Percentiles rank a stretch among this genome's conserved stretches.
These are phyloP conservation scores for Achroia grisella DNA, from an alignment of 1,140 invertebrate species.

Conservation along the genomic window DNA sequence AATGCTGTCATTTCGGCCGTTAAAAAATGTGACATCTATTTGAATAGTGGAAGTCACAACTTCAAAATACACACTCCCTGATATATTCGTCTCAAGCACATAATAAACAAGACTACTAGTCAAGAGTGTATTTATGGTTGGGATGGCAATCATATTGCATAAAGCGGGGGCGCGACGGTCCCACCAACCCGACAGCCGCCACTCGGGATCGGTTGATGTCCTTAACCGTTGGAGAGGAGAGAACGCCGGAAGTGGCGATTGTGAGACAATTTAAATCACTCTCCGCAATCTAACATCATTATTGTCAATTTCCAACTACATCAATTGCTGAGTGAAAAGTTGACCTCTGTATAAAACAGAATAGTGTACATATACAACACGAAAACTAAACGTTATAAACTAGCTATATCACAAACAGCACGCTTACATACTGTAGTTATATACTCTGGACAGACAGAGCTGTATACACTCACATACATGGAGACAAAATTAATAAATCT, in stretches of 20 bases:
- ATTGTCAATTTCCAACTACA: constrained; percentile 40
- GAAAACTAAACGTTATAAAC: too few species aligned
- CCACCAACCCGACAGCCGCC: constrained; percentile 3
- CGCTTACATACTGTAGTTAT: too few species aligned
- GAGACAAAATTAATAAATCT: too few species aligned
- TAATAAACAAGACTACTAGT: constrained; percentile 20
- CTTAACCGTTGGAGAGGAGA: constrained; percentile 18
- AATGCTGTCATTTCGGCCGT: too few species aligned
- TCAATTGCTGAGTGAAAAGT: constrained; percentile 12
- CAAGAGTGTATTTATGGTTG: constrained; percentile 12
- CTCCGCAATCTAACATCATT: constrained; percentile 41
- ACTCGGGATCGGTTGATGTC: constrained; percentile 15
- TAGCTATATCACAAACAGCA: too few species aligned
- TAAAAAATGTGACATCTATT: too few species aligned
- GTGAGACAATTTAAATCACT: constrained; percentile 66
- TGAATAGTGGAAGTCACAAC: too few species aligned
- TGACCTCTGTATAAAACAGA: constrained; percentile 1
- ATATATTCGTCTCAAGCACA: neutral
- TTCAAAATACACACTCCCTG: too few species aligned
- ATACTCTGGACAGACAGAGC: too few species aligned
- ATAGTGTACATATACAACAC: too few species aligned
- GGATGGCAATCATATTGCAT: constrained; percentile 11
- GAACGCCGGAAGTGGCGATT: constrained; percentile 47
- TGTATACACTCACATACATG: too few species aligned
- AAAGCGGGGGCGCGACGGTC: constrained; percentile 13